Evolutionary conservation across 37 sponge, comb jelly and placozoan genomes (phyloP), one percentile per base, ranked within the genome.

Genomic region (Eunapius fragilis): DNA sequence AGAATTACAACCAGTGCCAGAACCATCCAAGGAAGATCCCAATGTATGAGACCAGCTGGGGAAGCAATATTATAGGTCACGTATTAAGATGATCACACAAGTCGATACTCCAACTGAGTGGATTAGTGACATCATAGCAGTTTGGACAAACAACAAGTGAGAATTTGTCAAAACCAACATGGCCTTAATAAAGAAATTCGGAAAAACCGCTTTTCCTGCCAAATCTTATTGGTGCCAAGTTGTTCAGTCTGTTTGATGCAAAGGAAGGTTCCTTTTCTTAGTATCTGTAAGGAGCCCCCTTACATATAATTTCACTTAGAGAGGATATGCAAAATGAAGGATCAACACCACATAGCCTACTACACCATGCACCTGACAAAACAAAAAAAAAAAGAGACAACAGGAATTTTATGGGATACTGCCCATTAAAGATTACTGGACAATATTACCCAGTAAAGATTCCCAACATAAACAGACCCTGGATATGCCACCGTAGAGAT

Each of bases 71-170:
- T 75, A 24, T 19, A 75, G 31, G 27, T 14, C 14, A 19, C 75
- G 80, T 67, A 33, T 84, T 36, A 11, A 4, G 4, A 69, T 70
- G 23, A 85, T 89, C 25, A 69, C 71, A 5, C 81, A 78, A n/a
- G 79, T 85, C 90, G 23, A 80, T 69, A 7, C 85, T 85, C 85
- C 47, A n/a, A n/a, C n/a, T n/a, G n/a, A n/a, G n/a, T n/a, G n/a
- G n/a, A n/a, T 84, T 0, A 69, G 68, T 49, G 26, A 68, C 26
- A 71, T 89, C 70, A 72, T 47, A 10, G 80, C 79, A n/a, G 70
- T 68, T 36, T 25, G 41, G 68, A 37, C 76, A 41, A 41, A 41
- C 24, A 80, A 86, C 26, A 82, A 31, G 74, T 89, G 38, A 31
- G 90, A 45, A 36, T 89, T 32, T 84, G 90, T 47, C 41, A 84